Conservation (phyloP, 2,888 invertebrate species). For the Tetanocera ferruginea region DNA sequence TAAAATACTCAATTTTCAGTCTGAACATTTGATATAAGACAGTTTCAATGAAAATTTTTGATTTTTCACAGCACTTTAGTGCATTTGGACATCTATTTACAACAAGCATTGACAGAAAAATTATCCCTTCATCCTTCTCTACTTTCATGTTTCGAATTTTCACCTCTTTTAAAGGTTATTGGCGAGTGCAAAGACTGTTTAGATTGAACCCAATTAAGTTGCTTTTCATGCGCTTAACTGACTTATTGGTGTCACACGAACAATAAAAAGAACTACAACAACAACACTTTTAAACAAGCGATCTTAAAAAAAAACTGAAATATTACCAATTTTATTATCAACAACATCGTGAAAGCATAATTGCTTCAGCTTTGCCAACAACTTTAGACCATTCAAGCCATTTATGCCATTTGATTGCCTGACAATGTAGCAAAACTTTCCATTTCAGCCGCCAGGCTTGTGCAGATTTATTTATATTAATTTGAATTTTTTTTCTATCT, state of each 20-base stretch:
- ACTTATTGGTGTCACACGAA: neutral
- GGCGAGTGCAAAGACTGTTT: neutral
- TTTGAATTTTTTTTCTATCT: constrained; percentile 20
- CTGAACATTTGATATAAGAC: too few species aligned
- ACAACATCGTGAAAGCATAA: constrained; percentile 25
- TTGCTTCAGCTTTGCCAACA: neutral
- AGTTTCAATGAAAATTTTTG: too few species aligned
- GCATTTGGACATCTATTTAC: too few species aligned
- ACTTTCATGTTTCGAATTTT: neutral
- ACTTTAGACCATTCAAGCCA: neutral
- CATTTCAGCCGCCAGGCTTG: constrained; percentile 6
- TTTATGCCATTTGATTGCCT: neutral
- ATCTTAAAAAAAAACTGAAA: neutral
- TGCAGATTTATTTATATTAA: constrained; percentile 34
- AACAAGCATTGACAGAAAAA: neutral
- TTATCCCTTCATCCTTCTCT: neutral
- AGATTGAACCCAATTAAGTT: constrained; percentile 40
- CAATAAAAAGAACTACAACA: neutral
- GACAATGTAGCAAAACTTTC: constrained; percentile 10
- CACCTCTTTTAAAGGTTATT: neutral
- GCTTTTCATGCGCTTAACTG: constrained; percentile 12
- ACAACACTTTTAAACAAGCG: neutral
- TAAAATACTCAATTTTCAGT: too few species aligned
- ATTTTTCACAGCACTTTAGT: too few species aligned
- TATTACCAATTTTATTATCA: constrained; percentile 1